Base-by-base conservation (phyloP, 2,888 invertebrate genomes). In the Diplazon laetatorius region DNA sequence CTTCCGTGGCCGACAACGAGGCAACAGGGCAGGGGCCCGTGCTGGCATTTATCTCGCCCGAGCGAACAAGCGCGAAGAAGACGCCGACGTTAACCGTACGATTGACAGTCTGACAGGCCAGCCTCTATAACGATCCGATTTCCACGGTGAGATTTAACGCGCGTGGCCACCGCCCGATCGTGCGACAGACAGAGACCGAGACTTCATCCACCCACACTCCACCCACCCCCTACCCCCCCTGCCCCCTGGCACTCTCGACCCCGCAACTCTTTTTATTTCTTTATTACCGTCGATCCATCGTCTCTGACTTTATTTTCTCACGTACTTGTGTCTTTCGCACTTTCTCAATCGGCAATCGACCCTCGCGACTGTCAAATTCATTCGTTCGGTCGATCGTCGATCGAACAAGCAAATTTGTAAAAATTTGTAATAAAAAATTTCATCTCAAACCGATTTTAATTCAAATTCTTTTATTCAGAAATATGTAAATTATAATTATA, bases 101-200 rank as follows among this genome's bases (percentile, higher is more conserved):
- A 82, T 79, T 84, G 85, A 89, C 89, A 88, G 87, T 80, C 88
- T 88, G 89, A 89, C 88, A 89, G 87, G 84, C 85, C 83, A 86
- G 87, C 88, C 84, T 76, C 86, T 87, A 30, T 30, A 87, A 87
- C 87, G 89, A 88, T 88, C 84, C 86, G 78, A 75, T 78, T 77
- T 80, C 75, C 80, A 76, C 57, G 72, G 37, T 63, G 72, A 72
- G 75, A 79, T 75, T 76, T 76, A 68, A 76, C 66, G 66, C 78
- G 76, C 68, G 75, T 69, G 69, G 69, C 70, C 50, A 59, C 59
- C 66, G 66, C 50, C 65, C 62, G 39, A 20, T 20, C 20, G 50
- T 9, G 22, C 25, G 14, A 22, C n/a, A 10, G 42, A 30, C 4
- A 2, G 30, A 30, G 30, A 30, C 30, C 30, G 30, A 30, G 30